Base-by-base conservation (phyloP, 2,888 invertebrate species). In the Mactromeris polynyma region DNA sequence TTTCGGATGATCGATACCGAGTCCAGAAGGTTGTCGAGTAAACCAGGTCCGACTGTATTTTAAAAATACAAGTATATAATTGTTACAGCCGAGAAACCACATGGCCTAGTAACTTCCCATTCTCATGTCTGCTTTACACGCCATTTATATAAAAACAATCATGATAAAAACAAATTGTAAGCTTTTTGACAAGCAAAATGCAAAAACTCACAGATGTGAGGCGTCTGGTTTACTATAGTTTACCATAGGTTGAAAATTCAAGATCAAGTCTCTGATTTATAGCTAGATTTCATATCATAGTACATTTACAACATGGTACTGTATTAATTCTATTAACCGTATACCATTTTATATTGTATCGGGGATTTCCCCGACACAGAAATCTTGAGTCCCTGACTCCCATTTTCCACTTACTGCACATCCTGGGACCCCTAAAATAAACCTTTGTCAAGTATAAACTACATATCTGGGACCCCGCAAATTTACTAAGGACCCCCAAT, bases 91-190 rank as follows among this genome's bases (percentile, higher is more conserved):
- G 7, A 40, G 31, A 73, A 81, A 73, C 85, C 85, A 86, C 87
- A 87, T 87, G 87, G 87, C 87, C 82, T 33, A 42, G 33, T 36
- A 51, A 51, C 26, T 82, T 86, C 51, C 78, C 38, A 81, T 81
- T 36, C 86, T 51, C 69, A 82, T 79, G 78, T 78, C 87, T 87
- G 87, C 83, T 87, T 87, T 83, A 87, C 87, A 87, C 87, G 58
- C 87, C 87, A 87, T 83, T 87, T 82, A 83, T 77, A 83, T 84
- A 84, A 78, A 78, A 78, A 77, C 36, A 51, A 36, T 84, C 77
- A 38, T 40, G 51, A 84, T 84, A 84, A 84, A 73, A 84, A 78
- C 54, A 78, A 78, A 84, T 38, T 51, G 51, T 46, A 36, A 51
- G 42, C n/a, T 73, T 73, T 84, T 51, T 77, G 84, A 84, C 77